A percentile compares a stretch with the other conserved stretches of the same genome.
phyloP scores from a whole-genome alignment of 35 echinoderm and acorn worm species.

The Holothuria glaberrima region DNA sequence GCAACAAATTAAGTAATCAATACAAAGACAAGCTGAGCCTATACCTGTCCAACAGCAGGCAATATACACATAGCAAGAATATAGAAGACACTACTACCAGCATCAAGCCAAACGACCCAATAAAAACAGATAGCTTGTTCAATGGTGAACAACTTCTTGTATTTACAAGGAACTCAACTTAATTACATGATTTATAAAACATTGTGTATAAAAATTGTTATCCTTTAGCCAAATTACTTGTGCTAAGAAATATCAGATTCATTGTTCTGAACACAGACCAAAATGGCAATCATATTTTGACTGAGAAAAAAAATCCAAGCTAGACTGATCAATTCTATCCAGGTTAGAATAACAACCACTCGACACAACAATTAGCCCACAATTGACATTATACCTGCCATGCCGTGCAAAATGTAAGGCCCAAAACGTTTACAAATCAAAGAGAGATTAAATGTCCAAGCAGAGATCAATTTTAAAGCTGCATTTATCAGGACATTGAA shows the following conservation, averaged over 20 bases:
- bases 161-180: constrained; percentile 12
- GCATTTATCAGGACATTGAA: not conserved
- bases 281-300: not conserved
- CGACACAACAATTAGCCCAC: constrained; percentile 38
- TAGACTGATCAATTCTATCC: constrained; percentile 31
- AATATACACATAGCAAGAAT: no score
- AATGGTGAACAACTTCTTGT: constrained; percentile 8
- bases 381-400: not conserved
- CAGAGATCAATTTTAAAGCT: constrained; percentile 40
- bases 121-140: constrained; percentile 17
- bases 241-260: not conserved
- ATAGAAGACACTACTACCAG: no score
- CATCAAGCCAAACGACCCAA: not conserved
- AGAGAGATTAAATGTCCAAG: not conserved
- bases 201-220: constrained; percentile 40
- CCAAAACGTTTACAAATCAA: not conserved
- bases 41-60: no score
- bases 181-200: constrained; percentile 20
- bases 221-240: constrained; percentile 29
- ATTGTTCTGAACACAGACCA: not conserved
- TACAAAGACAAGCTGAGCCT: no score
- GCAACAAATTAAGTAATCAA: no score
- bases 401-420: not conserved
- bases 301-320: not conserved
- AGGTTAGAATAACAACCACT: constrained; percentile 30